These are phyloP conservation scores for Megaleporinus macrocephalus DNA, from an alignment of 2,113 vertebrate genomes.

Conservation along the genomic window DNA sequence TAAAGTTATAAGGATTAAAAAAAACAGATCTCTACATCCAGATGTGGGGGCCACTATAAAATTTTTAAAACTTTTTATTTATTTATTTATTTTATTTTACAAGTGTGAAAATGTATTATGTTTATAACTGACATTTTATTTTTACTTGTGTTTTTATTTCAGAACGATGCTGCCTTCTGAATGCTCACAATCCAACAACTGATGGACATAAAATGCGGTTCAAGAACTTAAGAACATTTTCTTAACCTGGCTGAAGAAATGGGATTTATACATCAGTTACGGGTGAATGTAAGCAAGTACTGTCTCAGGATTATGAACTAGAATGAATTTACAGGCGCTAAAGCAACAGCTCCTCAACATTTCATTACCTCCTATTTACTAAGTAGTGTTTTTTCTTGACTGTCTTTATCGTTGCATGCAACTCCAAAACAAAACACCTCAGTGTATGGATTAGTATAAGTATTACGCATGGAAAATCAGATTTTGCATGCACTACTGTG, in stretches of 20 bases:
- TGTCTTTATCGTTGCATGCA: not conserved
- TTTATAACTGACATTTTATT: not conserved
- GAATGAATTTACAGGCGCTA: conserved; percentile 6
- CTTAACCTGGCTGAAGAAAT: not conserved
- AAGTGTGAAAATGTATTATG: too few relatives aligned
- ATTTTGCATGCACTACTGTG: conserved; percentile 50
- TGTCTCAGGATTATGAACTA: conserved; percentile 22
- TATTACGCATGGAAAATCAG: not conserved
- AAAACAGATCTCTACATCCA: too few relatives aligned
- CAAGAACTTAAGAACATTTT: not conserved
- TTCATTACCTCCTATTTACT: conserved; percentile 11
- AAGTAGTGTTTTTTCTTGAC: not conserved
- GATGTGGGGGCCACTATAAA: too few relatives aligned
- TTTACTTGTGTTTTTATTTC: conserved; percentile 33
- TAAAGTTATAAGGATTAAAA: too few relatives aligned
- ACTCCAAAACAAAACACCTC: conserved; percentile 27
- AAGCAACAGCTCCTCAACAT: not conserved
- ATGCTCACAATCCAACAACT: not conserved
- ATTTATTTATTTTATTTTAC: too few relatives aligned
- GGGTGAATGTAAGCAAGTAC: conserved; percentile 19
- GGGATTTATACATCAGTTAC: conserved; percentile 4
- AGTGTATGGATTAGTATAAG: not conserved
- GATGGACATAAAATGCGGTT: conserved; percentile 25
- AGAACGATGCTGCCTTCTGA: not conserved
- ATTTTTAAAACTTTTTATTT: too few relatives aligned